Base-by-base conservation (phyloP, 64 coral and sea anemone species). In the Exaiptasia diaphana region DNA sequence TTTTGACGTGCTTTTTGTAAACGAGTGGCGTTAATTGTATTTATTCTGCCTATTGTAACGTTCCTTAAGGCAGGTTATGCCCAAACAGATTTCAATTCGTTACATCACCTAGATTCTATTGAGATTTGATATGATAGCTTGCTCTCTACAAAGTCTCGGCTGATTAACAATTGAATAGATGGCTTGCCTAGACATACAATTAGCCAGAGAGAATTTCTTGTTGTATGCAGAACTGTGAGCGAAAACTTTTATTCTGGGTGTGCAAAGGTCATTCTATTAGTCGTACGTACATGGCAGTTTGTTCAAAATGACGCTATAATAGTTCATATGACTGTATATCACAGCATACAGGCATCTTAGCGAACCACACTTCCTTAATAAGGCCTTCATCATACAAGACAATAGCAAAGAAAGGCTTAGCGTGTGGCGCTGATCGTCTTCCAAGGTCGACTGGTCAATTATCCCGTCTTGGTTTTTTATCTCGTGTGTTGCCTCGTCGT, bases 391-490 rank as follows among this genome's bases (percentile, higher is more conserved):
- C 32, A 65, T 35, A 11, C 5, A 38, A 65, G 2, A 65, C 61
- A 65, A 65, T 65, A 65, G n/a, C 61, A 17, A 65, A 65, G 30
- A 65, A 65, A 65, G 61, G 32, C 61, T 18, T 65, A 35, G 61
- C 61, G 61, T 65, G 61, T 38, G 61, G 32, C 31, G 21, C 38
- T 28, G 32, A 65, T 28, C 38, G 29, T 35, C 10, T 65, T 65
- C 61, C 61, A 65, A 65, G 61, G 61, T 65, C 61, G 61, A 65
- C 5, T 65, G 61, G 61, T 65, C 61, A 65, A 65, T 26, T 33
- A 35, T 33, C 4, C 11, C 30, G 21, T n/a, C n/a, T n/a, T n/a
- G n/a, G n/a, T n/a, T n/a, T n/a, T n/a, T n/a, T n/a, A n/a, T n/a
- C n/a, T n/a, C n/a, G n/a, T n/a, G n/a, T n/a, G n/a, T n/a, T n/a